phyloP scores from a whole-genome alignment of 2,797 vertebrate species.

The Peromyscus attwateri region DNA sequence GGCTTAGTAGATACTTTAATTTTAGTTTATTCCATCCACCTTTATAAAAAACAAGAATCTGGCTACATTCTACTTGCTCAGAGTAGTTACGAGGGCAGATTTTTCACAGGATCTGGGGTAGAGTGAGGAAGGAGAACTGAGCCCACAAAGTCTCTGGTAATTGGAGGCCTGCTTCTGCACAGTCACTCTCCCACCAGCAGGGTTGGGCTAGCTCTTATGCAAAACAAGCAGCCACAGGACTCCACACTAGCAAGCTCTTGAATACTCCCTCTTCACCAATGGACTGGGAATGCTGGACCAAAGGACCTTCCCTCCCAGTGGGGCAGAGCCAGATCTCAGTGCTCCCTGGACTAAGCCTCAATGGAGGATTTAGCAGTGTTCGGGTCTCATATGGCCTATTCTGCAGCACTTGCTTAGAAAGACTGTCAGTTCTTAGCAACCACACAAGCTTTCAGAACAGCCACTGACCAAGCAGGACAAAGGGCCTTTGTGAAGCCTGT shows the following conservation, averaged over 20 bases:
- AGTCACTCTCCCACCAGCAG: not conserved
- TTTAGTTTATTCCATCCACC: not conserved
- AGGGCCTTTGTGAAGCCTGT: constrained; percentile 41
- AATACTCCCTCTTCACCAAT: not conserved
- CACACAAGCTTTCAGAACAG: constrained; percentile 46
- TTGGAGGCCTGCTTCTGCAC: too few species aligned
- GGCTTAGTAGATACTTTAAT: constrained; percentile 28
- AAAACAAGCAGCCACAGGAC: not conserved
- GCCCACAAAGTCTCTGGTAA: not conserved
- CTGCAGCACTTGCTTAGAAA: not conserved
- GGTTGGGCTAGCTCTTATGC: not conserved
- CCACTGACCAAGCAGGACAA: constrained; percentile 57
- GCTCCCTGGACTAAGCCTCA: not conserved
- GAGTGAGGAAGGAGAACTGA: not conserved
- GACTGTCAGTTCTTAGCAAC: not conserved
- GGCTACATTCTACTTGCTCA: not conserved
- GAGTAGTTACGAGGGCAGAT: not conserved
- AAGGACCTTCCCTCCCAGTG: not conserved
- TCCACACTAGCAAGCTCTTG: not conserved
- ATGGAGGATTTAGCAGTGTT: not conserved
- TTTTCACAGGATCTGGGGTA: not conserved
- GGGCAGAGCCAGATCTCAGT: not conserved
- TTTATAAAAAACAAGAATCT: not conserved
- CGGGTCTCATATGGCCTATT: not conserved
- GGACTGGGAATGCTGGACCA: not conserved